These are phyloP conservation scores for Aplysina aerophoba DNA, from an alignment of 37 sponge, comb jelly and placozoan species.

Conservation along the genomic window DNA sequence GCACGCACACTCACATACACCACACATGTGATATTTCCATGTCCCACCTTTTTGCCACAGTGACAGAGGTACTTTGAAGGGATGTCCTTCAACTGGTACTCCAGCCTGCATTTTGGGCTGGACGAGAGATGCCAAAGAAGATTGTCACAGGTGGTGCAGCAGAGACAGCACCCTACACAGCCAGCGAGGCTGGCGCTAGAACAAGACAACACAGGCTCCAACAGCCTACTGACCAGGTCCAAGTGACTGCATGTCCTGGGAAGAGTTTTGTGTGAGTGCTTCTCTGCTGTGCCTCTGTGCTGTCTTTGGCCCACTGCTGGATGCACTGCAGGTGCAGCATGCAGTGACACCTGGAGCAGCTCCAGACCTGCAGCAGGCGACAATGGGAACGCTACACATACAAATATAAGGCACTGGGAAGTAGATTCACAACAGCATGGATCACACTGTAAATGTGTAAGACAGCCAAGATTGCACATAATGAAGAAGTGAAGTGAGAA, in stretches of 20 bases:
- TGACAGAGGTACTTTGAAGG: constrained; percentile 80
- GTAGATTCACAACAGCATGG: constrained; percentile 38
- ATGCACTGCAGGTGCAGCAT: constrained; percentile 94
- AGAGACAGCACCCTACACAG: too few relatives aligned
- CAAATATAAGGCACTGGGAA: too few relatives aligned
- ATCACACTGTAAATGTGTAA: too few relatives aligned
- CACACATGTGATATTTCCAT: too few relatives aligned
- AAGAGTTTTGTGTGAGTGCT: constrained; percentile 66
- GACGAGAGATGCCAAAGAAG: constrained; percentile 24
- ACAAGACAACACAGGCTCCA: too few relatives aligned
- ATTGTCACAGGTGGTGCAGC: too few relatives aligned
- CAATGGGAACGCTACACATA: constrained; percentile 30
- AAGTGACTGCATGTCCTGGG: constrained; percentile 47
- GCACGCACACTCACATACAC: not conserved
- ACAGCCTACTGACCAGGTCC: constrained; percentile 54
- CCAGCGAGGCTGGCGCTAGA: too few relatives aligned
- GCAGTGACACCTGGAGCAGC: constrained; percentile 77
- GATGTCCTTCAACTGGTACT: constrained; percentile 49
- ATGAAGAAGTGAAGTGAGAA: too few relatives aligned
- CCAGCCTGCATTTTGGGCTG: constrained; percentile 84
- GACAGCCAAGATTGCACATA: too few relatives aligned
- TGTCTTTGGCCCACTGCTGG: constrained; percentile 92
- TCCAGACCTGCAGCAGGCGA: constrained; percentile 72
- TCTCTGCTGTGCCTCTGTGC: constrained; percentile 37
- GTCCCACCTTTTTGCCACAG: constrained; percentile 80